Base-by-base conservation (phyloP, 2,113 vertebrate genomes). In the Pagrus major region DNA sequence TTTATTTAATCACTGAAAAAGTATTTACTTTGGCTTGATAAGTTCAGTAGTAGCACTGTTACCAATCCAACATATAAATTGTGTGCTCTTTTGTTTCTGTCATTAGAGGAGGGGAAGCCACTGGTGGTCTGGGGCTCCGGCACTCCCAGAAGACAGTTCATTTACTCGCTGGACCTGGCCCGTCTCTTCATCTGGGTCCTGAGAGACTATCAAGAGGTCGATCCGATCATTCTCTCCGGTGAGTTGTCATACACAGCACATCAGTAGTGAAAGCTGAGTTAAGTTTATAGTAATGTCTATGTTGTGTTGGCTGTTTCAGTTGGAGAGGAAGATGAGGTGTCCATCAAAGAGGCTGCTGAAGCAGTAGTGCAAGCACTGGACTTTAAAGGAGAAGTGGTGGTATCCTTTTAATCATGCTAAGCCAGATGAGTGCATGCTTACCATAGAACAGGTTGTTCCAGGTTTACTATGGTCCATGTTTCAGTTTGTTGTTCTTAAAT, bases 171-270 rank as follows among this genome's bases (percentile, higher is more conserved):
- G 94, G 98, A 99, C 88, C 83, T 99, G 91, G 98, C 98, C 6
- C 94, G 95, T n/a, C 96, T 99, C 42, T 96, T 99, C 75, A 65
- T 99, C 52, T 99, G 98, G 97, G 97, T 97, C 14, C 89, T 99
- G 70, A 88, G 96, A 68, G 96, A 99, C 7, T 99, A 99, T 2
- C 42, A 92, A 0, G 97, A 99, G 84, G 96, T 98, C 7, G 96
- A 99, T 0, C 98, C 98, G 42, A 96, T 99, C 81, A 98, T 99
- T 86, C 94, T 99, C 11, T 99, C 97, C 54, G 98, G 98, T 99
- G 82, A 89, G 89, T 82, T 18, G 3, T 68, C 18, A 15, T 9
- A 20, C 16, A 18, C 1, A 52, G 5, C 55, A 33, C 15, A 2
- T 15, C 0, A 0, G 29, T 9, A 56, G 12, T 14, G 10, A 84